Evolutionary conservation across 2,888 invertebrate genomes (phyloP).

Genomic region (Acanthosepion lycidas): DNA sequence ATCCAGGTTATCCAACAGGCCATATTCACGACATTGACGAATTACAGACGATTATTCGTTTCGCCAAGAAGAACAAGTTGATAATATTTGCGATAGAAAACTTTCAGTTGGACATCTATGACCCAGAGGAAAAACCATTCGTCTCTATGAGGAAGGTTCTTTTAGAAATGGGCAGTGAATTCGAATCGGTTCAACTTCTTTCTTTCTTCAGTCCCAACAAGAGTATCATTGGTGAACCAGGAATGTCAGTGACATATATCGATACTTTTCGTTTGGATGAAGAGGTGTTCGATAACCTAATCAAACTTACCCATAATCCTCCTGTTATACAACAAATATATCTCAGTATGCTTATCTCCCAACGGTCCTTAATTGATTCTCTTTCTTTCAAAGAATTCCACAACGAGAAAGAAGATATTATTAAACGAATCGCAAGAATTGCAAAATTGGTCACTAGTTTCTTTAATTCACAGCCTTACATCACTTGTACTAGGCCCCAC

Average conservation of each 20-base stretch:
- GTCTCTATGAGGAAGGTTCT: too few relatives aligned
- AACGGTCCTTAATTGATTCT: neutral
- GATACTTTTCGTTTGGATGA: neutral
- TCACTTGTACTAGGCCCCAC: neutral
- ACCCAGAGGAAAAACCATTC: too few relatives aligned
- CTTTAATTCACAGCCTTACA: neutral
- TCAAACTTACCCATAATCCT: neutral
- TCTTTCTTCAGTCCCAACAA: neutral
- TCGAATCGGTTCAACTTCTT: neutral
- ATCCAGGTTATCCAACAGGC: too few relatives aligned
- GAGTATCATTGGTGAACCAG: neutral
- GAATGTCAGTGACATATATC: neutral
- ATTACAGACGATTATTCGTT: too few relatives aligned
- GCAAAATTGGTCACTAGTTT: neutral
- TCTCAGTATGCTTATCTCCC: neutral
- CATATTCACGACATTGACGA: too few relatives aligned
- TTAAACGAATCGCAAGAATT: neutral
- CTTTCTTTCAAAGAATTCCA: neutral
- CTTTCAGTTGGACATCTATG: too few relatives aligned
- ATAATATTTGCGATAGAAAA: too few relatives aligned
- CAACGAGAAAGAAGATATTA: neutral
- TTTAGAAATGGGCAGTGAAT: neutral
- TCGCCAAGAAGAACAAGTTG: too few relatives aligned
- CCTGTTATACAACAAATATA: neutral
- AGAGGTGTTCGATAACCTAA: neutral